A percentile compares a stretch with the other conserved stretches of the same genome.
phyloP scores from a whole-genome alignment of 2,113 vertebrate genomes.

The Lonchura striata region DNA sequence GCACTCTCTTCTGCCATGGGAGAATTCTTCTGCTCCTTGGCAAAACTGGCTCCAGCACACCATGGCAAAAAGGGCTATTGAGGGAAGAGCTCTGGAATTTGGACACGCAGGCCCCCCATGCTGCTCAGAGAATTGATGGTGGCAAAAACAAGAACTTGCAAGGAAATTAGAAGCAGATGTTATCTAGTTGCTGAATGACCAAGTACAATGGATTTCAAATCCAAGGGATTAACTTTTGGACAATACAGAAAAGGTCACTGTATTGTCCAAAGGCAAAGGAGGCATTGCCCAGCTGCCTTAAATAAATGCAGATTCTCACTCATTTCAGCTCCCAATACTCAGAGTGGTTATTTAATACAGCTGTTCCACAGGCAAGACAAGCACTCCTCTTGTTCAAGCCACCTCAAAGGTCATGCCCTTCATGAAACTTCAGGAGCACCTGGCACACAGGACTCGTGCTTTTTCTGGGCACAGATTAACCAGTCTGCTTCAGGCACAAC shows the following conservation, averaged over 20 bases:
- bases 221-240: not conserved
- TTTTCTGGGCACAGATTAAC: not conserved
- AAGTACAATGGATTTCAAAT: not conserved
- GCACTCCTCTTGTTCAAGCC: not conserved
- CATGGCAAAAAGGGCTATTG: not conserved
- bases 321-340: not conserved
- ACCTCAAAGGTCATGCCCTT: not conserved
- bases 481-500: not conserved
- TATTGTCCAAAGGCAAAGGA: not conserved
- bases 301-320: not conserved
- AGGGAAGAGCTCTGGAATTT: not conserved
- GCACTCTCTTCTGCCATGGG: not conserved
- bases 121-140: not conserved
- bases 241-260: not conserved
- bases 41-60: not conserved
- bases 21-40: not conserved
- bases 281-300: not conserved
- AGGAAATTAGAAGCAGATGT: conserved; percentile 13
- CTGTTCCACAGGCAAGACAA: not conserved
- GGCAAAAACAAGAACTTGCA: not conserved
- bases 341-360: not conserved
- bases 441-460: rapidly evolving
- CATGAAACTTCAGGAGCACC: not conserved
- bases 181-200: not conserved
- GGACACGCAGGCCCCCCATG: not conserved